A percentile compares a stretch with the other conserved stretches of the same genome.
phyloP scores from a whole-genome alignment of 2,113 vertebrate species.

The Ameiurus melas region DNA sequence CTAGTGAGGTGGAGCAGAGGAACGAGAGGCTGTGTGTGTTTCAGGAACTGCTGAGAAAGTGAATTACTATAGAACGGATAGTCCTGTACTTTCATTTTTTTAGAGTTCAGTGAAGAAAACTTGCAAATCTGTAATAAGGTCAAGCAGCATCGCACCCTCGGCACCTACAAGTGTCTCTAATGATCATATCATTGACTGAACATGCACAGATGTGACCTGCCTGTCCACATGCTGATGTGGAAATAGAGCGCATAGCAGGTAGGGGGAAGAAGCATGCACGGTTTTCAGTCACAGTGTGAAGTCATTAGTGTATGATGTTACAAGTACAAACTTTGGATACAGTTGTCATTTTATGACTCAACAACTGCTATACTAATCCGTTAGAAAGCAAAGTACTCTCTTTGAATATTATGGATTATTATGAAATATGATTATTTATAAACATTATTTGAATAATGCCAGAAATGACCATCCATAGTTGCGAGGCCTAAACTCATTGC shows the following conservation, averaged over 20 bases:
- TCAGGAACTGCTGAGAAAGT: constrained; percentile 2
- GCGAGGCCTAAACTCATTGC: not conserved
- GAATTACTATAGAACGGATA: not conserved
- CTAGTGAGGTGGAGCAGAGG: constrained; percentile 32
- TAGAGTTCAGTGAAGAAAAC: not conserved
- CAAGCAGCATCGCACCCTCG: not conserved
- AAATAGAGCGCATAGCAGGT: constrained; percentile 2
- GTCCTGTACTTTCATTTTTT: not conserved
- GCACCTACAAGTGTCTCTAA: not conserved
- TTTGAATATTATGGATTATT: not conserved
- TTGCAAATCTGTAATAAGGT: constrained; percentile 2
- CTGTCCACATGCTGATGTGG: not conserved
- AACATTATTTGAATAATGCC: not conserved
- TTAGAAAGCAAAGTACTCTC: not conserved
- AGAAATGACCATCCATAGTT: not conserved
- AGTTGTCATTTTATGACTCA: not conserved
- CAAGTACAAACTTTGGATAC: not conserved
- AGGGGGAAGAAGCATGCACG: not conserved
- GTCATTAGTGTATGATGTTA: not conserved
- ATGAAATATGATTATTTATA: too few species aligned
- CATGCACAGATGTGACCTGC: constrained; percentile 21
- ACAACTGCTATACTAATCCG: not conserved
- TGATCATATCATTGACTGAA: constrained; percentile 16
- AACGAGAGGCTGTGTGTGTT: not conserved
- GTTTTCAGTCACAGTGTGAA: not conserved